Evolutionary conservation across 2,888 invertebrate species (phyloP).

Genomic region (Amphiduros pacificus): DNA sequence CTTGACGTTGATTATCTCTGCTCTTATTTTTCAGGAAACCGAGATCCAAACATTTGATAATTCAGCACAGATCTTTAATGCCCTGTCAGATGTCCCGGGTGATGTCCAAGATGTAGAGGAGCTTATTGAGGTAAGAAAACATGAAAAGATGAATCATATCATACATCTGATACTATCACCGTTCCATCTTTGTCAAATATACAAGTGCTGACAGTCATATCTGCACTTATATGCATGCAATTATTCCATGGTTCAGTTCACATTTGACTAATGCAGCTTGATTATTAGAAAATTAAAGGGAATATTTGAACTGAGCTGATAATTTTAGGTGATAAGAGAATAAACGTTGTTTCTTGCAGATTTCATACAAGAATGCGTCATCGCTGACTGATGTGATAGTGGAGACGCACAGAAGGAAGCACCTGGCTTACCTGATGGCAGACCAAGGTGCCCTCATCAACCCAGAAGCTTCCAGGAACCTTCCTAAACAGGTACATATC

Average conservation of each 20-base stretch:
- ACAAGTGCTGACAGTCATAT: too few species aligned
- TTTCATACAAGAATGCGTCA: slow-evolving; percentile 75
- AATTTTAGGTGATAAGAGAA: neutral
- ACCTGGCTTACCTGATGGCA: slow-evolving; percentile 94
- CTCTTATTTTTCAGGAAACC: slow-evolving; percentile 64
- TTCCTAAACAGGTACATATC: slow-evolving; percentile 89
- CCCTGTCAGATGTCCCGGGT: slow-evolving; percentile 92
- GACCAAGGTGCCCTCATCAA: slow-evolving; percentile 93
- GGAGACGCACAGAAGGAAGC: slow-evolving; percentile 86
- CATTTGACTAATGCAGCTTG: too few species aligned
- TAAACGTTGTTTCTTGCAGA: slow-evolving; percentile 53
- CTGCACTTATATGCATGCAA: too few species aligned
- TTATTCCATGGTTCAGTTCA: too few species aligned
- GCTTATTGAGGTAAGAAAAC: slow-evolving; percentile 70
- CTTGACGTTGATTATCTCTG: neutral
- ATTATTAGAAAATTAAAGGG: too few species aligned
- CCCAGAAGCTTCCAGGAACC: slow-evolving; percentile 83
- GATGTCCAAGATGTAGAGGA: slow-evolving; percentile 85
- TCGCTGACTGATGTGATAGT: slow-evolving; percentile 81
- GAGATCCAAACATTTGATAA: slow-evolving; percentile 85
- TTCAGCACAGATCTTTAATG: slow-evolving; percentile 97
- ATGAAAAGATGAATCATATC: neutral
- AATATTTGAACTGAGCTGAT: too few species aligned
- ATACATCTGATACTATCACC: too few species aligned
- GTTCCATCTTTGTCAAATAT: too few species aligned